Evolutionary conservation across 2,797 vertebrate genomes (phyloP).

Genomic region (Helicolenus hilgendorfi): DNA sequence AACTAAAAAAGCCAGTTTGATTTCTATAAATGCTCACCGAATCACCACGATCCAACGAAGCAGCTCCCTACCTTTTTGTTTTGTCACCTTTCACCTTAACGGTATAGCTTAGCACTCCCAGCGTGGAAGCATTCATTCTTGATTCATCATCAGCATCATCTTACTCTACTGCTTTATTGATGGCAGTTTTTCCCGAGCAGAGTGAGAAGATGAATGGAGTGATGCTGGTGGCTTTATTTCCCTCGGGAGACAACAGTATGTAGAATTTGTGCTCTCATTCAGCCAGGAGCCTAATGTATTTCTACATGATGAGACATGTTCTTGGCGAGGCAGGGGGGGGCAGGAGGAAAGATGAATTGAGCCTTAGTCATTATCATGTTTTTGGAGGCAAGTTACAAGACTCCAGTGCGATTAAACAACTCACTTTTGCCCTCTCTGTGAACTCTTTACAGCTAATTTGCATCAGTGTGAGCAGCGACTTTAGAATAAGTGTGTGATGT

Average conservation of each 20-base stretch:
- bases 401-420: slow-evolving; percentile 77
- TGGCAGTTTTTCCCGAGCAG: slow-evolving; percentile 39
- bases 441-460: slow-evolving; percentile 79
- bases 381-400: slow-evolving; percentile 75
- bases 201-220: slow-evolving; percentile 72
- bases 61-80: background rate
- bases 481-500: slow-evolving; percentile 62
- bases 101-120: slow-evolving; percentile 6
- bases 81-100: slow-evolving; percentile 49
- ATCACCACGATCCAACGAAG: background rate
- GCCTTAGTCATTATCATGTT: slow-evolving; percentile 80
- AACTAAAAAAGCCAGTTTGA: background rate
- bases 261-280: slow-evolving; percentile 58
- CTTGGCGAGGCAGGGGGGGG: slow-evolving; percentile 40
- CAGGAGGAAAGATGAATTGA: slow-evolving; percentile 65
- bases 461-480: slow-evolving; percentile 70
- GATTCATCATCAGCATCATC: slow-evolving; percentile 37
- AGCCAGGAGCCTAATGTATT: slow-evolving; percentile 59
- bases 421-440: slow-evolving; percentile 67
- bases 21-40: background rate
- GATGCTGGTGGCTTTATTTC: slow-evolving; percentile 91
- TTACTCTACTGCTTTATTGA: slow-evolving; percentile 45
- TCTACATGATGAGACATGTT: slow-evolving; percentile 62
- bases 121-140: slow-evolving; percentile 31
- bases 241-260: slow-evolving; percentile 28